phyloP scores from a whole-genome alignment of 2,888 invertebrate genomes.

The Chaetoderma sp. region DNA sequence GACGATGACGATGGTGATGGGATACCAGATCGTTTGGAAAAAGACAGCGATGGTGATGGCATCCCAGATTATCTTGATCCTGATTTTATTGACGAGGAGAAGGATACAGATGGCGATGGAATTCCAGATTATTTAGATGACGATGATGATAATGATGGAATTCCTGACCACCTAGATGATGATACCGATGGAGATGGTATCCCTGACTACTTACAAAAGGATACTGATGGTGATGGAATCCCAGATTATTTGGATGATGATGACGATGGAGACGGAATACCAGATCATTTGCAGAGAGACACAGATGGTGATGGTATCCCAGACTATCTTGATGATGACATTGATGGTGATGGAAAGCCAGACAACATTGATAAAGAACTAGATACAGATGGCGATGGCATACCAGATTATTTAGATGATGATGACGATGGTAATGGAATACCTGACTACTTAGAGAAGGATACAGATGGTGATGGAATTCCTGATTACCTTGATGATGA shows the following conservation, averaged over 20 bases:
- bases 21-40: constrained; percentile 47
- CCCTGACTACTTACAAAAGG: constrained; percentile 33
- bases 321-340: constrained; percentile 48
- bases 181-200: constrained; percentile 58
- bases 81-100: constrained; percentile 38
- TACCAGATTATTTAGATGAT: constrained; percentile 54
- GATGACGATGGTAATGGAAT: constrained; percentile 60
- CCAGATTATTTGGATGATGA: constrained; percentile 44
- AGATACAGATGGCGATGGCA: constrained; percentile 57
- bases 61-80: constrained; percentile 46
- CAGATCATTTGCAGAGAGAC: constrained; percentile 49
- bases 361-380: constrained; percentile 55
- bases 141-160: constrained; percentile 50
- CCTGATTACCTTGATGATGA: constrained; percentile 57
- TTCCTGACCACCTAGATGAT: constrained; percentile 46
- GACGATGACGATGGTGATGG: constrained; percentile 56
- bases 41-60: constrained; percentile 37
- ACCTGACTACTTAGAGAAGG: constrained; percentile 48
- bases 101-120: constrained; percentile 55
- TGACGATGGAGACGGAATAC: constrained; percentile 45
- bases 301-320: constrained; percentile 62
- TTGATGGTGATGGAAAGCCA: constrained; percentile 61
- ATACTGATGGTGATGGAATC: constrained; percentile 51
- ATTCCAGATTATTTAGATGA: constrained; percentile 47
- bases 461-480: constrained; percentile 64